Conservation (phyloP, 2,113 vertebrate species). For the Anoura caudifer region DNA sequence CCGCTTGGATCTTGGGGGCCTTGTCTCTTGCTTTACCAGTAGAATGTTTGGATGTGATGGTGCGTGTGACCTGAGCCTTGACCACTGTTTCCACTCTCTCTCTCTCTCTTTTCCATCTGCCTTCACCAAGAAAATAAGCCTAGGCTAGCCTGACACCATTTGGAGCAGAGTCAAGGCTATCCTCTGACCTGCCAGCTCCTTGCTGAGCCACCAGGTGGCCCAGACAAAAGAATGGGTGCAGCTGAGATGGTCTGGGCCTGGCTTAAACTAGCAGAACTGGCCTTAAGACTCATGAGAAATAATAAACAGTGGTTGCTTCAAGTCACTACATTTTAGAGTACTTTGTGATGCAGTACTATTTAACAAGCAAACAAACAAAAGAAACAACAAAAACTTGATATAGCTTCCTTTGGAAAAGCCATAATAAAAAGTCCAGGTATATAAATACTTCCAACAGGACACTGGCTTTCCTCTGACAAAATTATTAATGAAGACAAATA, state of each 20-base stretch:
- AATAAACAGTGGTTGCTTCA: not conserved
- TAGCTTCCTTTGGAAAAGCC: not conserved
- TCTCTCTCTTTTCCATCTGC: not conserved
- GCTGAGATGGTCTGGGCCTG: not conserved
- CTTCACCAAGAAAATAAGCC: not conserved
- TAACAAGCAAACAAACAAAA: not conserved
- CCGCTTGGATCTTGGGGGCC: not conserved
- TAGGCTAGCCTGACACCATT: not conserved
- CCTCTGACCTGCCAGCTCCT: not conserved
- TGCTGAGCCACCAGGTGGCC: not conserved
- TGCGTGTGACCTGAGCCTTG: not conserved
- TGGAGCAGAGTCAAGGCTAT: not conserved
- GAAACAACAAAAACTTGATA: not conserved
- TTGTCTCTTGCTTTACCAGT: not conserved
- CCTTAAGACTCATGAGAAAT: not conserved
- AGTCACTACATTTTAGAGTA: not conserved
- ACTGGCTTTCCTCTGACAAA: constrained; percentile 40
- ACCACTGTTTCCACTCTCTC: too few relatives aligned
- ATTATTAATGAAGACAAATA: constrained; percentile 57
- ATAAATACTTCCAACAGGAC: constrained; percentile 46
- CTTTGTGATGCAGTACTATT: not conserved
- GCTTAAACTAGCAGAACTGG: not conserved
- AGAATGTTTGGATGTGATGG: not conserved
- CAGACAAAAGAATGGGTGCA: not conserved
- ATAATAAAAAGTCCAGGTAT: not conserved